A percentile compares a stretch with the other conserved stretches of the same genome.
phyloP scores from a whole-genome alignment of 2,113 vertebrate genomes.

The Stercorarius parasiticus region DNA sequence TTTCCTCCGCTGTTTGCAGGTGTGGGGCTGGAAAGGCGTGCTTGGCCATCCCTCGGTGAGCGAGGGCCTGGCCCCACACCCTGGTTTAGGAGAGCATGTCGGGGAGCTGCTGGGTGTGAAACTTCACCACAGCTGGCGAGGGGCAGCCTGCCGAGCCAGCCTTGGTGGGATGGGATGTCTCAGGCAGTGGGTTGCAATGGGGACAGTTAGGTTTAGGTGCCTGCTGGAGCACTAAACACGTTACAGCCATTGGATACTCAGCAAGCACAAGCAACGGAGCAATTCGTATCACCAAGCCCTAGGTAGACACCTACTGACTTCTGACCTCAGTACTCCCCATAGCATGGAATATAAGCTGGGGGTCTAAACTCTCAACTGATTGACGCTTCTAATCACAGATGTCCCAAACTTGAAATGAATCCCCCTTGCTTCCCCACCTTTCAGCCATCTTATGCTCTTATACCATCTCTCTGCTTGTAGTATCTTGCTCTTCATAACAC shows the following conservation, averaged over 20 bases:
- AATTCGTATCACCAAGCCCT: neutral
- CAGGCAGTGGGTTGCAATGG: accelerated
- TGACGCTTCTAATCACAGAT: neutral
- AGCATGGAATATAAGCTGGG: neutral
- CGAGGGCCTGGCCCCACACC: accelerated
- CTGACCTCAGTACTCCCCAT: neutral
- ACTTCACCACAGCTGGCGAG: neutral
- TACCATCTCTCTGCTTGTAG: neutral
- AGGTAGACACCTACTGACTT: neutral
- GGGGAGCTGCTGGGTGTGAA: neutral
- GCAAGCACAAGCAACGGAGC: neutral
- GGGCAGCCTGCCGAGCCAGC: neutral
- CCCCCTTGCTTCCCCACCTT: neutral
- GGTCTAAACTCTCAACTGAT: neutral
- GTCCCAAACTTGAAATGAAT: neutral
- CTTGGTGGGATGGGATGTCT: neutral
- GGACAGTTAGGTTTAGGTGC: neutral
- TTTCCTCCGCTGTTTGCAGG: neutral
- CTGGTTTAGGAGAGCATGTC: neutral
- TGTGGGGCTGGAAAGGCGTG: neutral
- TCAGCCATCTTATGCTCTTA: neutral
- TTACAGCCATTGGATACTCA: neutral
- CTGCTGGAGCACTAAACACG: neutral
- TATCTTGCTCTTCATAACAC: neutral
- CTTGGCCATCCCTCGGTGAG: neutral